Percentiles rank a stretch among this genome's conserved stretches.
phyloP scores from a whole-genome alignment of 2,888 invertebrate genomes.

The Trissoscelio sp. region DNA sequence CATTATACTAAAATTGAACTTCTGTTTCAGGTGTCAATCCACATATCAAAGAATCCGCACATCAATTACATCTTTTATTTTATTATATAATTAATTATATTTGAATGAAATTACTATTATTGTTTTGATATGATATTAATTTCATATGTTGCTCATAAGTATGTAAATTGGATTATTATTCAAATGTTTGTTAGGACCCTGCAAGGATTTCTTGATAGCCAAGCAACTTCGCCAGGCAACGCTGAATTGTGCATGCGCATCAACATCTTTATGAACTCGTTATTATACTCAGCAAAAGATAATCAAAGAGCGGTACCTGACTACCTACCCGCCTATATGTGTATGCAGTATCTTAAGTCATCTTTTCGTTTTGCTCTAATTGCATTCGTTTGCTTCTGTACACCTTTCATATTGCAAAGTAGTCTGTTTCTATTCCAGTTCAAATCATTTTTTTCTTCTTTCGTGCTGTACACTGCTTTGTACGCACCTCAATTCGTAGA shows the following conservation, averaged over 20 bases:
- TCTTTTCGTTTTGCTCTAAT: slow-evolving; percentile 61
- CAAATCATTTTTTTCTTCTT: slow-evolving; percentile 17
- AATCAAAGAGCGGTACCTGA: slow-evolving; percentile 81
- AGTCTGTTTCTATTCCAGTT: slow-evolving; percentile 43
- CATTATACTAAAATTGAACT: too few relatives aligned
- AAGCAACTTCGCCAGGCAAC: slow-evolving; percentile 32
- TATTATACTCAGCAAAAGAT: slow-evolving; percentile 80
- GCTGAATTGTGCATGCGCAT: slow-evolving; percentile 72
- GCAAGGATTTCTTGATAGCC: slow-evolving; percentile 52
- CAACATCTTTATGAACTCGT: slow-evolving; percentile 82
- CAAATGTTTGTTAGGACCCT: slow-evolving; percentile 71
- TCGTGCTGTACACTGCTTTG: background rate
- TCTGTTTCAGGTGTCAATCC: too few relatives aligned
- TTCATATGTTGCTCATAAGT: slow-evolving; percentile 66
- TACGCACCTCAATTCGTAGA: slow-evolving; percentile 21
- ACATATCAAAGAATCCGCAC: too few relatives aligned
- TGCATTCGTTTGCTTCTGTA: slow-evolving; percentile 40
- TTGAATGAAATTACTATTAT: background rate
- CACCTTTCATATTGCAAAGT: slow-evolving; percentile 46
- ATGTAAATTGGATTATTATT: slow-evolving; percentile 79
- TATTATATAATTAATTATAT: too few relatives aligned
- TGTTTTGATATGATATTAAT: background rate
- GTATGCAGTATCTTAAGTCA: slow-evolving; percentile 41
- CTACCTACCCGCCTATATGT: slow-evolving; percentile 70
- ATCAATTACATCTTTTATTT: too few relatives aligned